Evolutionary conservation across 1,140 invertebrate species (phyloP).

Genomic region (Popillia japonica): DNA sequence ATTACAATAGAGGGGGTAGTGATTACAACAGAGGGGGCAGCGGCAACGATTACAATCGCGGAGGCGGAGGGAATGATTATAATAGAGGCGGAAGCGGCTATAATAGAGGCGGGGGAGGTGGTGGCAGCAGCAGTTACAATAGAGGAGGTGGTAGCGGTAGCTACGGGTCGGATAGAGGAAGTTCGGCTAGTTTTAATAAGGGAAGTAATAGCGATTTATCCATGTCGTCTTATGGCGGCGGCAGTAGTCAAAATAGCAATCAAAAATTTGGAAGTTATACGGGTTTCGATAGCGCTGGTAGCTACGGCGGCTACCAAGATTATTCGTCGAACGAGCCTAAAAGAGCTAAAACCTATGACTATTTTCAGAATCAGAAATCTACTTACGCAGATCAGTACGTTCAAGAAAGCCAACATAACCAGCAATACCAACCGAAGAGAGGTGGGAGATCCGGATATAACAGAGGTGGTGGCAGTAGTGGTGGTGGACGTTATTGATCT

Average conservation of each 20-base stretch:
- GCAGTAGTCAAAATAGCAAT: neutral
- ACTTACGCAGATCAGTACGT: constrained; percentile 60
- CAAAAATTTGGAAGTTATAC: constrained; percentile 46
- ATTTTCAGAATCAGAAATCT: constrained; percentile 55
- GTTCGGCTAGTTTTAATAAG: constrained; percentile 32
- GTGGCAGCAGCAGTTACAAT: constrained; percentile 36
- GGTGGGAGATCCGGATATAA: constrained; percentile 46
- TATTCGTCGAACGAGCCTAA: constrained; percentile 50
- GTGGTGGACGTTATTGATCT: neutral
- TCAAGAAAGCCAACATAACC: constrained; percentile 56
- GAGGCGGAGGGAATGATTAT: constrained; percentile 43
- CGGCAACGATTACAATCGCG: constrained; percentile 36
- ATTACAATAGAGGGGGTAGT: constrained; percentile 40
- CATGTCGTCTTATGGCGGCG: neutral
- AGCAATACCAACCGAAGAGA: constrained; percentile 53
- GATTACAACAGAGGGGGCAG: constrained; percentile 39
- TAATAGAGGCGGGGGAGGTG: constrained; percentile 42
- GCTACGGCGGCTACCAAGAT: constrained; percentile 46
- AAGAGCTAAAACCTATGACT: constrained; percentile 57
- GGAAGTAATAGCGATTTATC: neutral
- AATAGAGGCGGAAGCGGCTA: constrained; percentile 41
- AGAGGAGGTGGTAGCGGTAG: constrained; percentile 1
- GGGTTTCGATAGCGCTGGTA: constrained; percentile 49
- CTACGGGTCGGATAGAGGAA: neutral
- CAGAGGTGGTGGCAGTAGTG: constrained; percentile 43